These are phyloP conservation scores for Bovichtus diacanthus DNA, from an alignment of 2,797 vertebrate species.

Conservation along the genomic window DNA sequence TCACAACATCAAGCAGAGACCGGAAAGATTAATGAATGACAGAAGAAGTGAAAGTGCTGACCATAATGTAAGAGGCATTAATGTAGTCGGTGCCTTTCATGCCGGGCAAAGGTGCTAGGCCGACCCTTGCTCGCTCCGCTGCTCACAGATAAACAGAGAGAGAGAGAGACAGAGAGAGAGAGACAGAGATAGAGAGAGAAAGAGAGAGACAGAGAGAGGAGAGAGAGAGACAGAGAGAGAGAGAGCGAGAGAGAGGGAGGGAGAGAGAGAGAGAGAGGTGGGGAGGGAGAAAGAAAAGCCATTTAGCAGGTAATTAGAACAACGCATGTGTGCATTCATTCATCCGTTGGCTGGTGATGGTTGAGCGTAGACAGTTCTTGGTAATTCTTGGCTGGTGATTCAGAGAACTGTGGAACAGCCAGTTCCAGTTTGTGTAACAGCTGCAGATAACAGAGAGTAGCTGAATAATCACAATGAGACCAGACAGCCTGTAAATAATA, in stretches of 20 bases:
- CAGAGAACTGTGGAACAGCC: slow-evolving; percentile 21
- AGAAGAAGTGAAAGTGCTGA: slow-evolving; percentile 71
- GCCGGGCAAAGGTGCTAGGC: slow-evolving; percentile 92
- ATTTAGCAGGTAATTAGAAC: slow-evolving; percentile 11
- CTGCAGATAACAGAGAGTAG: slow-evolving; percentile 12
- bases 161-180: too few species aligned
- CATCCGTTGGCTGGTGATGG: neutral
- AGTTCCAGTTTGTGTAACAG: slow-evolving; percentile 27
- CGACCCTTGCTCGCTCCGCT: slow-evolving; percentile 94
- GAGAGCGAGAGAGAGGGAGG: too few species aligned
- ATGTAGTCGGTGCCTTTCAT: slow-evolving; percentile 97
- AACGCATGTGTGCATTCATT: slow-evolving; percentile 2
- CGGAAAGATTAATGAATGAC: slow-evolving; percentile 33
- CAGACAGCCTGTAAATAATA: neutral
- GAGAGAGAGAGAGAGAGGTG: neutral
- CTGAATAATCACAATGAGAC: neutral
- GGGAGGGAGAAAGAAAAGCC: neutral
- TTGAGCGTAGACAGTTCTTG: slow-evolving; percentile 6
- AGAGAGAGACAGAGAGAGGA: too few species aligned
- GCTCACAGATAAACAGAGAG: slow-evolving; percentile 34
- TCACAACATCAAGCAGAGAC: neutral
- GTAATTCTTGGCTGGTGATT: slow-evolving; percentile 9
- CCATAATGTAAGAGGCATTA: slow-evolving; percentile 98
- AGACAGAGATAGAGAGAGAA: too few species aligned
- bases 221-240: too few species aligned